Percentiles rank a stretch among this genome's conserved stretches.
Conservation (phyloP, 2,797 vertebrate species). For the Oophaga sylvatica region DNA sequence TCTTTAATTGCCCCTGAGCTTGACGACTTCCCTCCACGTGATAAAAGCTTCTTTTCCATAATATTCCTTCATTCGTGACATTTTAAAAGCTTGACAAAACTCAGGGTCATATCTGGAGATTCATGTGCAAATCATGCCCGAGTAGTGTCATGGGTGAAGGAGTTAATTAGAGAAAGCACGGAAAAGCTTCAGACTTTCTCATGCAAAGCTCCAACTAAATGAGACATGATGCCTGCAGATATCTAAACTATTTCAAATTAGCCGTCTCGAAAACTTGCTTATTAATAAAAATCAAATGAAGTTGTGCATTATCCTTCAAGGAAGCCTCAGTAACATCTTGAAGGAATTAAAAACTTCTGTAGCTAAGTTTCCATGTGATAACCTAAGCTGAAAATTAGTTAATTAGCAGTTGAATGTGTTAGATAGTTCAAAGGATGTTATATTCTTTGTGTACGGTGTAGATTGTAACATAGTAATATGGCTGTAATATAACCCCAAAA, state of each 20-base stretch:
- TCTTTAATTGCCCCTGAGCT: slow-evolving; percentile 10
- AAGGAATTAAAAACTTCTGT: slow-evolving; percentile 51
- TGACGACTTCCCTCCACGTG: background rate
- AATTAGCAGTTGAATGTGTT: slow-evolving; percentile 42
- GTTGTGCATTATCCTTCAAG: slow-evolving; percentile 59
- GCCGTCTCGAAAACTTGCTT: slow-evolving; percentile 54
- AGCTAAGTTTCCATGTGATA: slow-evolving; percentile 52
- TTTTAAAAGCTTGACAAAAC: slow-evolving; percentile 37
- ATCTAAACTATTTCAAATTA: slow-evolving; percentile 60
- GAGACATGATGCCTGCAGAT: slow-evolving; percentile 57
- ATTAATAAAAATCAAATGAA: slow-evolving; percentile 64
- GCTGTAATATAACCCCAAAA: background rate
- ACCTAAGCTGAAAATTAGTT: slow-evolving; percentile 54
- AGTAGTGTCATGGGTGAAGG: slow-evolving; percentile 45
- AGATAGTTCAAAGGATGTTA: slow-evolving; percentile 34
- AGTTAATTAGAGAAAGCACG: slow-evolving; percentile 58
- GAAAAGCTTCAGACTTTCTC: slow-evolving; percentile 44
- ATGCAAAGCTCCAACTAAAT: slow-evolving; percentile 54
- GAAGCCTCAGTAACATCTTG: slow-evolving; percentile 52
- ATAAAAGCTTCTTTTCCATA: background rate
- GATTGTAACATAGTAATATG: background rate
- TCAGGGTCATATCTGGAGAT: slow-evolving; percentile 24
- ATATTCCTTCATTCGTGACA: background rate
- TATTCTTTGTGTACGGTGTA: background rate
- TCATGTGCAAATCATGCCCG: slow-evolving; percentile 32